Evolutionary conservation across 2,797 vertebrate genomes (phyloP).

Genomic region (Phrynocephalus guinanensis): DNA sequence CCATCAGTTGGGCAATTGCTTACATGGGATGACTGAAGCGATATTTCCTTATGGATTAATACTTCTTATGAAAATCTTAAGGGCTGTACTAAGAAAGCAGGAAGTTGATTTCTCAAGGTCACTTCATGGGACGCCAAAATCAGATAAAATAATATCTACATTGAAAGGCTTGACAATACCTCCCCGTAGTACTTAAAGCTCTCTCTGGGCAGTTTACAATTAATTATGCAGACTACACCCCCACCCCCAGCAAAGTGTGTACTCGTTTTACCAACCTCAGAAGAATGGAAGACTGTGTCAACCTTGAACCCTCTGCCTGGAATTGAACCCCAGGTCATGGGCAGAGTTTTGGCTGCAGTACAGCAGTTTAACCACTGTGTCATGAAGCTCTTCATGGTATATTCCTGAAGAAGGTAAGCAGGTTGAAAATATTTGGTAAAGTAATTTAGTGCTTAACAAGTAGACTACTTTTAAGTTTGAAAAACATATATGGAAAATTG

Average conservation of each 20-base stretch:
- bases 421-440: neutral
- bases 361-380: too few relatives aligned
- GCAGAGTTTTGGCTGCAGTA: too few relatives aligned
- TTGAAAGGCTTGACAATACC: neutral
- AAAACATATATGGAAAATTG: neutral
- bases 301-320: too few relatives aligned
- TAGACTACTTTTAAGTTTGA: neutral
- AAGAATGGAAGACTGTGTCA: too few relatives aligned
- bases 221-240: too few relatives aligned
- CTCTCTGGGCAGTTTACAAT: too few relatives aligned
- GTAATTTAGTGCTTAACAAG: too few relatives aligned
- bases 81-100: neutral
- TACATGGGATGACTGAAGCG: neutral
- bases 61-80: neutral
- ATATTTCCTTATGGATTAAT: neutral
- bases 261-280: too few relatives aligned
- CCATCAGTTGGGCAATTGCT: neutral
- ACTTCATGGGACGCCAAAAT: neutral
- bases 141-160: neutral
- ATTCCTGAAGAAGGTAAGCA: neutral
- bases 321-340: too few relatives aligned
- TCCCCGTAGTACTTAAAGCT: too few relatives aligned
- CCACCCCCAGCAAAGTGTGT: too few relatives aligned
- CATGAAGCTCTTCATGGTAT: neutral
- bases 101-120: neutral